Conservation (phyloP, 2,797 vertebrate genomes). For the Gobionotothen gibberifrons region DNA sequence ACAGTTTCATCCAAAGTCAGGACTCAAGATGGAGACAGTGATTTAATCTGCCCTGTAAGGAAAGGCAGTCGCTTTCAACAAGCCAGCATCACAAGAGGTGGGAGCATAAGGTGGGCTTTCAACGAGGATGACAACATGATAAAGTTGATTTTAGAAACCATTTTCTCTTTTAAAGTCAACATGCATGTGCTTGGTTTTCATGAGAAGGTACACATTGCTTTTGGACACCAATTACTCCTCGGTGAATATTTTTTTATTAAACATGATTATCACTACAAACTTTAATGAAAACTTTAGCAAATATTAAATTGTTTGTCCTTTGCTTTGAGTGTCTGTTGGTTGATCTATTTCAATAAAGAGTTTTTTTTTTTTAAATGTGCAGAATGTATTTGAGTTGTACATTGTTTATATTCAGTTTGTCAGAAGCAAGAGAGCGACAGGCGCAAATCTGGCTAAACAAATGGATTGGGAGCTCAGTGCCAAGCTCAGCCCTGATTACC, state of each 20-base stretch:
- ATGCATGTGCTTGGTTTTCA: conserved; percentile 9
- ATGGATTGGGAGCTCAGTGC: conserved; percentile 72
- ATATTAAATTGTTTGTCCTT: no score
- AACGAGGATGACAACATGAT: conserved; percentile 36
- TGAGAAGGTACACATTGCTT: not conserved
- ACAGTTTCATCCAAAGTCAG: conserved; percentile 29
- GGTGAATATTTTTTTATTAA: conserved; percentile 8
- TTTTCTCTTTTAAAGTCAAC: conserved; percentile 29
- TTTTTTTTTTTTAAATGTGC: no score
- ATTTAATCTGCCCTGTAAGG: conserved; percentile 36
- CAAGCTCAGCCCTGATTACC: conserved; percentile 80
- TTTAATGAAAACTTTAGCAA: not conserved
- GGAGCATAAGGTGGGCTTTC: conserved; percentile 42
- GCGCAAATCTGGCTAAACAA: conserved; percentile 75
- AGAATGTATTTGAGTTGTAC: not conserved
- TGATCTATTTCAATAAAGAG: no score
- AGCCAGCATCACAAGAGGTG: conserved; percentile 38
- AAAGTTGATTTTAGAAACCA: conserved; percentile 44
- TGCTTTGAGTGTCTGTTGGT: no score
- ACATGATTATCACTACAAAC: conserved; percentile 9
- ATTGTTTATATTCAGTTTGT: conserved; percentile 25
- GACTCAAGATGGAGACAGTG: conserved; percentile 25
- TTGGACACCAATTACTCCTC: not conserved
- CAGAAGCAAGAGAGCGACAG: conserved; percentile 55
- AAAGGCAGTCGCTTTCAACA: conserved; percentile 37